Evolutionary conservation across 2,888 invertebrate species (phyloP).

Genomic region (Sinotaia quadrata): DNA sequence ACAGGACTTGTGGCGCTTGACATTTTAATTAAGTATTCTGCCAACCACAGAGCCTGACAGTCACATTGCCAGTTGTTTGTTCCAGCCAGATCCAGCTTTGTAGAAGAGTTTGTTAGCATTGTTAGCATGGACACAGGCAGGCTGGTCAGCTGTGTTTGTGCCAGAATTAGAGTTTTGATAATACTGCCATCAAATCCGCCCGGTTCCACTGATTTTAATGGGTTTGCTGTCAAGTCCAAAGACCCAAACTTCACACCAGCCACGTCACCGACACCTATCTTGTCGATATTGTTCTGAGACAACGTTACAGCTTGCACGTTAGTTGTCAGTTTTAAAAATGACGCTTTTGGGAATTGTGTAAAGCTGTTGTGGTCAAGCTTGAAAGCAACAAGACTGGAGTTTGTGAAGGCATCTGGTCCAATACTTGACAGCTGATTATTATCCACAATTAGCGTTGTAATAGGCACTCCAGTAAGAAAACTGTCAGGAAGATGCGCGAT

Average conservation of each 20-base stretch:
- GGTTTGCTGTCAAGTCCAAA: slow-evolving; percentile 44
- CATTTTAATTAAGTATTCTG: slow-evolving; percentile 32
- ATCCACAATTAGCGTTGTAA: slow-evolving; percentile 42
- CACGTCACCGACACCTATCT: slow-evolving; percentile 32
- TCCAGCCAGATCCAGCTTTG: slow-evolving; percentile 10
- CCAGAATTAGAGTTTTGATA: slow-evolving; percentile 42
- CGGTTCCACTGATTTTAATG: slow-evolving; percentile 35
- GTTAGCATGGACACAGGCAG: slow-evolving; percentile 40
- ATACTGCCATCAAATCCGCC: slow-evolving; percentile 44
- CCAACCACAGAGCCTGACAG: slow-evolving; percentile 53
- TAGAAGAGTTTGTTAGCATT: slow-evolving; percentile 2
- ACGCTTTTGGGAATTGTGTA: slow-evolving; percentile 36
- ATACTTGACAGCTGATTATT: slow-evolving; percentile 38
- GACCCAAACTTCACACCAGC: slow-evolving; percentile 35
- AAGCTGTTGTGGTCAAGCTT: slow-evolving; percentile 44
- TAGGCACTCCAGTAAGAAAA: slow-evolving; percentile 41
- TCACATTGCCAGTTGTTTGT: slow-evolving; percentile 48
- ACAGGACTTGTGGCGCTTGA: slow-evolving; percentile 30
- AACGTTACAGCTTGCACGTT: neutral
- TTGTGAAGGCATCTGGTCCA: slow-evolving; percentile 35
- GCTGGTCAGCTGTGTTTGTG: slow-evolving; percentile 41
- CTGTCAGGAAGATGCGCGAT: slow-evolving; percentile 32
- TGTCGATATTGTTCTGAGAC: slow-evolving; percentile 35
- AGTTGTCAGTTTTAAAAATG: slow-evolving; percentile 25
- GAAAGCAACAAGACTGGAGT: slow-evolving; percentile 36